Evolutionary conservation across 2,797 vertebrate genomes (phyloP).

Genomic region (Eulemur rubriventer): DNA sequence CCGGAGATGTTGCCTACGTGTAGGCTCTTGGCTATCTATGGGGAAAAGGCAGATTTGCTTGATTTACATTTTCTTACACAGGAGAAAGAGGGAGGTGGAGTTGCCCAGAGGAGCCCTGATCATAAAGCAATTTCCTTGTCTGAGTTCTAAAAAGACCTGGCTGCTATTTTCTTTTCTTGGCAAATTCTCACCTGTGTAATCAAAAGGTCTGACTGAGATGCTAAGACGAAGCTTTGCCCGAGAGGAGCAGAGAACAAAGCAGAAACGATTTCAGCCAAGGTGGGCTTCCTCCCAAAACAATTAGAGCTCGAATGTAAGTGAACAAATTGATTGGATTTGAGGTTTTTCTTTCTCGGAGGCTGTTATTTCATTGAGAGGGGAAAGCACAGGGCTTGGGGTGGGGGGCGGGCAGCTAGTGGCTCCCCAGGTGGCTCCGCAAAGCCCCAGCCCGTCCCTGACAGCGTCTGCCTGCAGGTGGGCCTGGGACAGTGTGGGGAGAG

Average conservation of each 20-base stretch:
- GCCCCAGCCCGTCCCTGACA: too few relatives aligned
- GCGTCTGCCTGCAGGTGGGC: background rate
- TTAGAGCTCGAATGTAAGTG: conserved; percentile 17
- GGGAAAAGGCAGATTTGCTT: conserved; percentile 79
- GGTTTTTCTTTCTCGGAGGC: background rate
- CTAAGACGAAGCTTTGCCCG: background rate
- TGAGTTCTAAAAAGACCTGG: background rate
- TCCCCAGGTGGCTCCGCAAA: background rate
- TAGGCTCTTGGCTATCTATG: conserved; percentile 20
- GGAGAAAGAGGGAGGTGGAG: conserved; percentile 19
- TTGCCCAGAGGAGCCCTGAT: background rate
- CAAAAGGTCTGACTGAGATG: background rate
- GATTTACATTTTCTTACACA: background rate
- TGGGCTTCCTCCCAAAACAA: conserved; percentile 2
- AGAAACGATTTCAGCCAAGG: background rate
- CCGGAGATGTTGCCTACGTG: conserved; percentile 71
- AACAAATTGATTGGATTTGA: background rate
- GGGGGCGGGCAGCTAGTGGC: background rate
- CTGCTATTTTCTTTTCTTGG: background rate
- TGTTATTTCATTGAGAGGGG: background rate
- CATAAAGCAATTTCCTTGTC: background rate
- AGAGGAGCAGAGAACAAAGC: background rate
- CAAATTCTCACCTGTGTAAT: background rate
- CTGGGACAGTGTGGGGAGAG: background rate
- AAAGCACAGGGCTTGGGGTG: background rate